Evolutionary conservation across 2,888 invertebrate species (phyloP).

Genomic region (Apamea crenata): DNA sequence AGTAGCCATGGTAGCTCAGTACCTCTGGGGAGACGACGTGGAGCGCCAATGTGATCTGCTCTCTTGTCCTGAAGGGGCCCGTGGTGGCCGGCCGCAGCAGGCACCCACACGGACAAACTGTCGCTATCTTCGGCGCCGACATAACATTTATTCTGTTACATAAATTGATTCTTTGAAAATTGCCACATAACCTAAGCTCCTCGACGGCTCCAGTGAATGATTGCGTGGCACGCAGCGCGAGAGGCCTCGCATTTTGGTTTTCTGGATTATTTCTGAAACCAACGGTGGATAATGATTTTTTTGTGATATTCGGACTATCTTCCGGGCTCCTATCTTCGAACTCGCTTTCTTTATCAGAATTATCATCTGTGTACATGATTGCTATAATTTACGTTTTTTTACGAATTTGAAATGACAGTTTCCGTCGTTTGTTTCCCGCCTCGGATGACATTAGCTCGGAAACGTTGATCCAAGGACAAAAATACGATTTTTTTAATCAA

Average conservation of each 20-base stretch:
- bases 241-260: conserved; percentile 81
- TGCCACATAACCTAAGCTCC: conserved; percentile 81
- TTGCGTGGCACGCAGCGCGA: conserved; percentile 85
- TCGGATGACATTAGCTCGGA: conserved; percentile 46
- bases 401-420: conserved; percentile 72
- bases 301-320: conserved; percentile 82
- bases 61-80: conserved; percentile 85
- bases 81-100: conserved; percentile 79
- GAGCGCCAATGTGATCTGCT: conserved; percentile 83
- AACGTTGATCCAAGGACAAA: conserved; percentile 46
- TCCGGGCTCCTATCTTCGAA: conserved; percentile 82
- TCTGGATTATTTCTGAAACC: conserved; percentile 83
- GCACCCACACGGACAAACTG: conserved; percentile 87
- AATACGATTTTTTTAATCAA: conserved; percentile 19
- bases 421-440: conserved; percentile 78
- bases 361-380: conserved; percentile 86
- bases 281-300: conserved; percentile 85
- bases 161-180: conserved; percentile 83
- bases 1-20: conserved; percentile 89
- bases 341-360: conserved; percentile 86
- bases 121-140: conserved; percentile 76
- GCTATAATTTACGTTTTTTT: conserved; percentile 63
- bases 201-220: conserved; percentile 86
- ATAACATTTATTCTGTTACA: conserved; percentile 79
- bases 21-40: conserved; percentile 89